Conservation (phyloP, 2,797 vertebrate genomes). For the Hirundo rustica region DNA sequence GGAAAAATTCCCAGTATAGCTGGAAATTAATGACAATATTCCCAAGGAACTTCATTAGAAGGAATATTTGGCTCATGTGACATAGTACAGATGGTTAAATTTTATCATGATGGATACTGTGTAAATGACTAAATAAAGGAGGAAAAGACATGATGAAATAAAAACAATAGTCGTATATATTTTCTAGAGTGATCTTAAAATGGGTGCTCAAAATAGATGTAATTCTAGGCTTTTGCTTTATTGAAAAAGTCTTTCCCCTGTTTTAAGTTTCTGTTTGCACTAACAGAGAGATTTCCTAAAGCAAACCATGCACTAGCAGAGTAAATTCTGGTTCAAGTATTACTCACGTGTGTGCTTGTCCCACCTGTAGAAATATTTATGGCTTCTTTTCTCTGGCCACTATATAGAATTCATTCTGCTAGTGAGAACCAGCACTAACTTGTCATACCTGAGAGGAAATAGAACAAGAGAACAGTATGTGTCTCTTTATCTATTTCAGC, state of each 20-base stretch:
- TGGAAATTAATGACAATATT: conserved; percentile 33
- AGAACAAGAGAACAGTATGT: neutral
- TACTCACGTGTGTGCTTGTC: neutral
- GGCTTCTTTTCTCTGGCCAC: neutral
- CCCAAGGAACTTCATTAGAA: conserved; percentile 1
- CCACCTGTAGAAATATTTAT: neutral
- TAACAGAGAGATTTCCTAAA: neutral
- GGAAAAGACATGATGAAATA: neutral
- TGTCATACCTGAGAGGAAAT: neutral
- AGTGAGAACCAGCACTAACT: neutral
- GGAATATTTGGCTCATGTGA: neutral
- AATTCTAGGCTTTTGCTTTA: neutral
- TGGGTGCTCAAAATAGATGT: neutral
- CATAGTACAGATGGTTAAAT: neutral
- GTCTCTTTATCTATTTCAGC: neutral
- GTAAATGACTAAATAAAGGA: neutral
- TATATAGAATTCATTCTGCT: neutral
- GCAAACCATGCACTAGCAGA: neutral
- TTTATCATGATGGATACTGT: conserved; percentile 6
- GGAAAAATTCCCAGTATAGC: conserved; percentile 3
- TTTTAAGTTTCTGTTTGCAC: neutral
- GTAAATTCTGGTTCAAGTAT: neutral
- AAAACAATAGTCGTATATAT: neutral
- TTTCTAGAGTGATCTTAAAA: neutral
- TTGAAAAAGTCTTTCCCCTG: neutral